Conservation (phyloP, 2,797 vertebrate genomes). For the Labeo calbasu region DNA sequence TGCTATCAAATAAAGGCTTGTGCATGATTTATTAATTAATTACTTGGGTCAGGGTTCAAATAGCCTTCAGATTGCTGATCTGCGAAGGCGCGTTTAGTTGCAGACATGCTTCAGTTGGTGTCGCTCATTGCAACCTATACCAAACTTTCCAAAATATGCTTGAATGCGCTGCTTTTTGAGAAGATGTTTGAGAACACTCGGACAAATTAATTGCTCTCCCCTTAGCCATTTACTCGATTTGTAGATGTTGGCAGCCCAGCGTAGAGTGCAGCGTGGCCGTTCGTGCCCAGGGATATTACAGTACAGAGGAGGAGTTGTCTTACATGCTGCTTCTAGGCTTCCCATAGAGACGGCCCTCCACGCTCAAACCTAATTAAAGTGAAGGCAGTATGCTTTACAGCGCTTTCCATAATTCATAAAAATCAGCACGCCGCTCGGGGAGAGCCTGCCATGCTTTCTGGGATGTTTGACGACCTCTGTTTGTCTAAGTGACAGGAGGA, state of each 20-base stretch:
- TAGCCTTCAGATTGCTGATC: constrained; percentile 42
- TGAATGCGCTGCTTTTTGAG: not conserved
- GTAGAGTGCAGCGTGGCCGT: constrained; percentile 45
- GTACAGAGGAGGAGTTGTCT: constrained; percentile 55
- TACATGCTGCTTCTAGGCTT: constrained; percentile 54
- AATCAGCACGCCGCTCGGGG: constrained; percentile 31
- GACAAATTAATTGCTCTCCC: constrained; percentile 24
- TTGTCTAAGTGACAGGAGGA: constrained; percentile 60
- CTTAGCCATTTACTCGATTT: not conserved
- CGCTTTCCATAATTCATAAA: constrained; percentile 63
- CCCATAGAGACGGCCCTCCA: constrained; percentile 58
- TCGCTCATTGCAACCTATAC: not conserved
- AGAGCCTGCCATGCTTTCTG: constrained; percentile 51
- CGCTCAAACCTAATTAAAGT: constrained; percentile 64
- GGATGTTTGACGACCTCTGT: constrained; percentile 53
- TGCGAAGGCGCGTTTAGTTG: constrained; percentile 27
- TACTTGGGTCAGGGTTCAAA: constrained; percentile 17
- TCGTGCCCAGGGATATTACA: constrained; percentile 54
- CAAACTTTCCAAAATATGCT: constrained; percentile 7
- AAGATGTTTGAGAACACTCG: not conserved
- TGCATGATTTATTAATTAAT: constrained; percentile 54
- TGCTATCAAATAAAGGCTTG: constrained; percentile 46
- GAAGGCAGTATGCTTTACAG: constrained; percentile 59
- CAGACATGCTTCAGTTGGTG: constrained; percentile 3
- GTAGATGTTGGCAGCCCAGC: constrained; percentile 42